A percentile compares a stretch with the other conserved stretches of the same genome.
Conservation (phyloP, 2,888 invertebrate genomes). For the Flexamia atlantica region DNA sequence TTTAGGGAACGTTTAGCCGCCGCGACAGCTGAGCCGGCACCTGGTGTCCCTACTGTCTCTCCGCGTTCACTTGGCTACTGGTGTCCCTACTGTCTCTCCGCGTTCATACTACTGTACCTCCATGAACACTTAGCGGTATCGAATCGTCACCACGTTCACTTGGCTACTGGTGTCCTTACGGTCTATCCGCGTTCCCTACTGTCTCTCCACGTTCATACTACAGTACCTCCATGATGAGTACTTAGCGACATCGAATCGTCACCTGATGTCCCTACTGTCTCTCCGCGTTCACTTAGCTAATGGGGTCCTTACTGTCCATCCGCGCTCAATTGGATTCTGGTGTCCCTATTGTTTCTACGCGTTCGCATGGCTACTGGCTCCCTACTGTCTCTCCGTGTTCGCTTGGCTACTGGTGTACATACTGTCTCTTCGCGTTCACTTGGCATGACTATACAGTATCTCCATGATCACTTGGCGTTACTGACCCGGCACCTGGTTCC, state of each 20-base stretch:
- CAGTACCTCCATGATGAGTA: no score
- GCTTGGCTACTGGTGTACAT: neutral
- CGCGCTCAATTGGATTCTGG: neutral
- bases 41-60: constrained; percentile 26
- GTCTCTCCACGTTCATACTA: no score
- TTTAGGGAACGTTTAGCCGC: constrained; percentile 14
- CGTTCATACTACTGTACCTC: no score
- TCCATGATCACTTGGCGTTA: neutral
- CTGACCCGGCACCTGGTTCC: no score
- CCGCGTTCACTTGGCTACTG: neutral
- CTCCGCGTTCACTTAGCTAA: neutral
- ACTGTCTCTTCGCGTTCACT: neutral
- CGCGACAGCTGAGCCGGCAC: constrained; percentile 12
- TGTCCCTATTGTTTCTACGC: neutral
- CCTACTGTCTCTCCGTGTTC: neutral
- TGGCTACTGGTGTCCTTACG: no score
- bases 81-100: neutral
- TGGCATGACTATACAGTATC: neutral
- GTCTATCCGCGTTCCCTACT: no score
- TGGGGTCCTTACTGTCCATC: neutral
- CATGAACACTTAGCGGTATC: no score
- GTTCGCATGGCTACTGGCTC: neutral
- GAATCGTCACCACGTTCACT: no score
- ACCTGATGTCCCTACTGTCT: neutral
- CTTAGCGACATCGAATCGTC: no score